Base-by-base conservation (phyloP, 2,797 vertebrate genomes). In the Tokudaia muenninki region DNA sequence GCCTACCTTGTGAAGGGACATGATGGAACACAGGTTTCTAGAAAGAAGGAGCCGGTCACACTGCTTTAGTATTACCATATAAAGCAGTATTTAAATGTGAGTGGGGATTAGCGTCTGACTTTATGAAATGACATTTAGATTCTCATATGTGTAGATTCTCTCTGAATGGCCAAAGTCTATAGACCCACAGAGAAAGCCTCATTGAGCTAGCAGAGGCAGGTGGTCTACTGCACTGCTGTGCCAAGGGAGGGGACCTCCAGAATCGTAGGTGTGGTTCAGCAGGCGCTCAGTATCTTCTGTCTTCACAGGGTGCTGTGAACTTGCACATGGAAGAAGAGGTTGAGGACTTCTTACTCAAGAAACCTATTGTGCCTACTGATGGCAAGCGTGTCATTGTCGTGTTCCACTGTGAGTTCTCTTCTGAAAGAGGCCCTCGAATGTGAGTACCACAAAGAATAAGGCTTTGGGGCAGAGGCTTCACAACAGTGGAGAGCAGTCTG, bases 371-470 rank as follows among this genome's bases (percentile, higher is more conserved):
- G 63, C 98, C 99, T 0, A 97, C 98, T 0, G 97, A 98, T 0
- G 98, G 99, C 95, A 99, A 99, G 29, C 99, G 99, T 0, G 97
- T 99, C 19, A 98, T 99, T 6, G 79, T 99, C 0, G 98, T 99
- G 87, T 99, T 99, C 98, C 99, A 99, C 99, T 99, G 99, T 98
- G 99, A 99, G 98, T 99, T 99, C 98, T 99, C 99, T 0, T 99
- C 99, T 0, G 99, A 99, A 98, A 99, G 99, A 0, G 99, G 99
- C 1, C 99, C 99, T 0, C 98, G 99, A 0, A 99, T 99, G 99
- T 99, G 97, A 98, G 99, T 98, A 22, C 11, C 17, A 0, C n/a
- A 4, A 10, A 17, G 1, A 10, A 6, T 26, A 10, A 4, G 44
- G 0, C 0, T 0, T 19, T 59, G 29, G 61, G 55, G 37, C 31